These are phyloP conservation scores for Tokudaia tokunoshimensis DNA, from an alignment of 2,797 vertebrate species.

Conservation along the genomic window DNA sequence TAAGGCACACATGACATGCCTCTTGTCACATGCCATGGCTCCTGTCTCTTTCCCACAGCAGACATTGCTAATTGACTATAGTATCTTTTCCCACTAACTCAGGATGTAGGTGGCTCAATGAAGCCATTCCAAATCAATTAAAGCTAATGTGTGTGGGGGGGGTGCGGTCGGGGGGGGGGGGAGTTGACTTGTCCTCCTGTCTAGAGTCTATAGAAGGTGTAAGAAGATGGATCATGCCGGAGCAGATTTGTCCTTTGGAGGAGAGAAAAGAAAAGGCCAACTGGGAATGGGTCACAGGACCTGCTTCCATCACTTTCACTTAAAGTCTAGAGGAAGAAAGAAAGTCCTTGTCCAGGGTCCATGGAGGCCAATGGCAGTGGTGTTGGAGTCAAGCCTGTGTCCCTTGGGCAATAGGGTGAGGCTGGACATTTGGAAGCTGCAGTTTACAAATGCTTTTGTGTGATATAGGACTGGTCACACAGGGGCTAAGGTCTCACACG, in stretches of 20 bases:
- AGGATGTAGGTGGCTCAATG: not conserved
- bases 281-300: not conserved
- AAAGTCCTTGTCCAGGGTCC: not conserved
- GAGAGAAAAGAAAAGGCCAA: not conserved
- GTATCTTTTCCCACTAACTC: not conserved
- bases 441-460: not conserved
- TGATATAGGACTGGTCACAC: not conserved
- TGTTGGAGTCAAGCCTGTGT: not conserved
- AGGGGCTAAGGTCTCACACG: not conserved
- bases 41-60: not conserved
- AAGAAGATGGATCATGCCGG: not conserved
- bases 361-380: not conserved
- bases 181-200: not conserved
- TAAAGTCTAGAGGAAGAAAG: not conserved
- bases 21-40: accelerated
- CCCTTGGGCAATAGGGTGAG: not conserved
- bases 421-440: not conserved
- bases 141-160: not conserved
- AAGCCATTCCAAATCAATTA: not conserved
- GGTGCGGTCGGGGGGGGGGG: too few relatives aligned
- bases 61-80: not conserved
- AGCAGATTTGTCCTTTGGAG: not conserved
- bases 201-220: not conserved
- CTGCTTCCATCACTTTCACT: not conserved
- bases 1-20: not conserved